Evolutionary conservation across 2,888 invertebrate species (phyloP).

Genomic region (Drosophila differens): DNA sequence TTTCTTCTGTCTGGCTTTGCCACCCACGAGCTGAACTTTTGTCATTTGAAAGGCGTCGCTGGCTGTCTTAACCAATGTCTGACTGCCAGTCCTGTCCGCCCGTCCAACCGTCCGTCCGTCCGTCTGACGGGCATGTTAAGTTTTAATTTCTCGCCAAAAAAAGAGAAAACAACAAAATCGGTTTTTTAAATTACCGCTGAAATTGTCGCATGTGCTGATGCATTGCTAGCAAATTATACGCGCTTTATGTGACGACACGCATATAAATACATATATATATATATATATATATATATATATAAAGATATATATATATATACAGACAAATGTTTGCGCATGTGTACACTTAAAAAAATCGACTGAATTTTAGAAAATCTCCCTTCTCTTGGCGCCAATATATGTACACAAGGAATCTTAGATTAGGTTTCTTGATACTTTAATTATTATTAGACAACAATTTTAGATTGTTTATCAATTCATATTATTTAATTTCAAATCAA

Average conservation of each 20-base stretch:
- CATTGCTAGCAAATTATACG: conserved; percentile 78
- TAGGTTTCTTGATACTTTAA: not conserved
- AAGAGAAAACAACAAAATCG: conserved; percentile 35
- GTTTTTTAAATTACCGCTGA: conserved; percentile 76
- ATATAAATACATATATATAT: not conserved
- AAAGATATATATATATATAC: not conserved
- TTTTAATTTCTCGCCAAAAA: conserved; percentile 70
- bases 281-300: no score
- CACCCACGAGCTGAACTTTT: conserved; percentile 82
- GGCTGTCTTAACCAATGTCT: conserved; percentile 72
- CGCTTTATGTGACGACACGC: conserved; percentile 51
- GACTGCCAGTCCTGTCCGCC: conserved; percentile 15
- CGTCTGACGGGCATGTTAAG: conserved; percentile 43
- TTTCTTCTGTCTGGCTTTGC: conserved; percentile 69
- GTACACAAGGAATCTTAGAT: not conserved
- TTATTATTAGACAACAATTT: not conserved
- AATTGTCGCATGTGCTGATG: conserved; percentile 77
- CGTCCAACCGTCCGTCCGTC: not conserved
- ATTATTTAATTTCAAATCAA: not conserved
- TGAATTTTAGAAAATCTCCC: not conserved
- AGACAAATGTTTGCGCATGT: not conserved
- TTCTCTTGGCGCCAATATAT: not conserved
- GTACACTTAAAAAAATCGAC: not conserved
- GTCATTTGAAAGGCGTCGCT: conserved; percentile 78
- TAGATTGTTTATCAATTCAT: not conserved